Base-by-base conservation (phyloP, 2,113 vertebrate genomes). In the Osmerus eperlanus region DNA sequence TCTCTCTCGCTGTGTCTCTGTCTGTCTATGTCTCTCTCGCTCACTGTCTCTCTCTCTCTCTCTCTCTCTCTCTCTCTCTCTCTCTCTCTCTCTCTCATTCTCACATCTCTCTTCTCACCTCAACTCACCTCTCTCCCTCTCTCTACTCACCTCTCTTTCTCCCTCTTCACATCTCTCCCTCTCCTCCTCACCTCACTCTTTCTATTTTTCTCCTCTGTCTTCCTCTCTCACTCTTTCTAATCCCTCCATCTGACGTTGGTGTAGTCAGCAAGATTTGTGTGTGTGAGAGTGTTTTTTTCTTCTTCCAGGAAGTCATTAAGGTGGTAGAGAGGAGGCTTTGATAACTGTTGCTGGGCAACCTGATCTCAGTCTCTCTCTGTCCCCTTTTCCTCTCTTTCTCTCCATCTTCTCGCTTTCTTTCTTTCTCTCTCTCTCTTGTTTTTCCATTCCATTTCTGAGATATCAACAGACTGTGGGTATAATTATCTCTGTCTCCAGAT, bases 261-360 rank as follows among this genome's bases (percentile, higher is more conserved):
- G 36, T 41, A 41, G 36, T 41, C 36, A 41, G 36, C 1, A 5
- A 41, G 36, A 60, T 36, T 11, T 13, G 23, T 19, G 47, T 36
- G 21, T 55, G 25, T 25, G 21, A 21, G 18, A 56, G 14, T 23
- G 29, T n/a, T 18, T 18, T 15, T 36, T 12, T 64, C n/a, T 12
- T 64, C n/a, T 58, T 61, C 1, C 32, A 52, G 21, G 4, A 8
- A 73, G 69, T 78, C 75, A 54, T 56, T 41, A 41, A 75, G 67
- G 73, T 75, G 73, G 65, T 64, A 67, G 58, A 80, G 69, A 72
- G 75, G 78, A 80, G 36, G 11, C 72, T 78, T 76, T 76, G 76
- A 68, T 78, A 63, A 41, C 67, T 68, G 78, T 83, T 81, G 78
- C 81, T 28, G 55, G 65, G 78, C 78, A 81, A 83, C 81, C 9